phyloP scores from a whole-genome alignment of 2,797 vertebrate species.

The Hippoglossus hippoglossus region DNA sequence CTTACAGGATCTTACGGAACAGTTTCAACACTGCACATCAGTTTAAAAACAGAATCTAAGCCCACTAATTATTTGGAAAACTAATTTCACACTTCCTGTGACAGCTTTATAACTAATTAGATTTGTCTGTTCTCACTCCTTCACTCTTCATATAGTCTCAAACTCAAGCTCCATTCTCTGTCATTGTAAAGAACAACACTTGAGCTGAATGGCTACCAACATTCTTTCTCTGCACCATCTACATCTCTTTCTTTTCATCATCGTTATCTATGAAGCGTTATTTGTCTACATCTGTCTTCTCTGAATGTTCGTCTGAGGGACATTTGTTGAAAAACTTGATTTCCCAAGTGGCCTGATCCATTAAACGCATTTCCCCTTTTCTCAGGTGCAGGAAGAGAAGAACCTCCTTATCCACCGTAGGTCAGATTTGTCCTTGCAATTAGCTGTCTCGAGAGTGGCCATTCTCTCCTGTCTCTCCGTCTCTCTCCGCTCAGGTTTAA shows the following conservation, averaged over 20 bases:
- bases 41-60: conserved; percentile 54
- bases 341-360: conserved; percentile 54
- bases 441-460: conserved; percentile 78
- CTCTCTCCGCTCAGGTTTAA: conserved; percentile 79
- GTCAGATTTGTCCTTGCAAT: conserved; percentile 81
- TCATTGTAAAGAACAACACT: neutral
- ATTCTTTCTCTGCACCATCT: neutral
- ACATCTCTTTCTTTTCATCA: neutral
- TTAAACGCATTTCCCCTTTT: conserved; percentile 61
- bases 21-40: conserved; percentile 64
- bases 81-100: conserved; percentile 33
- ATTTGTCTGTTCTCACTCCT: conserved; percentile 4
- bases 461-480: conserved; percentile 63
- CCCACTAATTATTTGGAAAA: conserved; percentile 47
- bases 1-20: conserved; percentile 59
- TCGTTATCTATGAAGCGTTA: neutral
- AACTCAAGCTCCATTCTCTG: neutral
- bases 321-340: conserved; percentile 69
- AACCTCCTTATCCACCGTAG: conserved; percentile 68
- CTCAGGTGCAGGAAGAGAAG: conserved; percentile 63
- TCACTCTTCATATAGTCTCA: neutral
- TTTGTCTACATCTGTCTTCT: conserved; percentile 3
- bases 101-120: conserved; percentile 21
- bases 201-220: neutral
- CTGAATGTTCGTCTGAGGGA: conserved; percentile 18